Evolutionary conservation across 2,888 invertebrate genomes (phyloP), one percentile per base, ranked within the genome.

Genomic region (Stomorhina lunata): DNA sequence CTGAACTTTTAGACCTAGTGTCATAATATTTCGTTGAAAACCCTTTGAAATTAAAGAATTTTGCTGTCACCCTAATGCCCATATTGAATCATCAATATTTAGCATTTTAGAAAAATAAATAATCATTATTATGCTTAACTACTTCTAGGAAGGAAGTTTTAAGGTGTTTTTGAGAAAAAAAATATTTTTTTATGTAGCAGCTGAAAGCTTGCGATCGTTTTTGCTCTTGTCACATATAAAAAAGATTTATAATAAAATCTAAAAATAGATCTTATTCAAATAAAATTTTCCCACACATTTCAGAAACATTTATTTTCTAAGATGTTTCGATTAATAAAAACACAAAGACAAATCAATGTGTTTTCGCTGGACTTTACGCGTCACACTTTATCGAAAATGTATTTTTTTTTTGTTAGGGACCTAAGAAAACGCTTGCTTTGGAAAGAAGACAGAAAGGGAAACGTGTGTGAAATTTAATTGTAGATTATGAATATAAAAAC

Each of bases 211-310:
- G 15, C 29, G 32, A 29, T 29, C 43, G 25, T 45, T 15, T 63
- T 12, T 43, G 15, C 29, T 27, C 17, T 63, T 63, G 43, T 63
- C 43, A 63, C 63, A 63, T 6, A 29, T 63, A n/a, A 15, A 61
- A 61, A n/a, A 27, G 25, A 43, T 61, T 61, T 27, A 61, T 27
- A 63, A 63, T 15, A 63, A 63, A 45, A 17, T 63, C 63, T 43
- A 63, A 45, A 43, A 63, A 63, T 63, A 63, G 20, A 63, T 45
- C 45, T 63, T 63, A 63, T 15, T 63, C 45, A 63, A 63, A 45
- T 9, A 4, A 6, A 2, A 7, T 12, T 43, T 63, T 27, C 43
- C 63, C 63, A 43, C 63, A 45, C 63, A 29, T 45, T 43, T 12
- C 1, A 6, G 9, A 12, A 25, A 25, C n/a, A 12, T 45, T 22